Evolutionary conservation across 2,113 vertebrate species (phyloP).

Genomic region (Atherinomorus stipes): DNA sequence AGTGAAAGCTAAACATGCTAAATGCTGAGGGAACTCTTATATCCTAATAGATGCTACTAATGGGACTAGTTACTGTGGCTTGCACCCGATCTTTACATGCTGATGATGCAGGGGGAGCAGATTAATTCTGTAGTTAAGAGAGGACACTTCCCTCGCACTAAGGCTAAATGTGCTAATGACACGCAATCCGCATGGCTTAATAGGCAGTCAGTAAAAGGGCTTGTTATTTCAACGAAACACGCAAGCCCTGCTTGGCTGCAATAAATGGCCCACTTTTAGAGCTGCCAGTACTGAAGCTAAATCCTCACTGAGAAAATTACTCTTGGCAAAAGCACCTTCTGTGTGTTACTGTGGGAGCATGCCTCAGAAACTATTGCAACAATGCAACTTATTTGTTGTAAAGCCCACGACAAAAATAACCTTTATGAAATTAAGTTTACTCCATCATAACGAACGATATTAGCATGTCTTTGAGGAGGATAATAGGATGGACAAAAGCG

Average conservation of each 20-base stretch:
- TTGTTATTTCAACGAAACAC: slow-evolving; percentile 42
- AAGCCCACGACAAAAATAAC: slow-evolving; percentile 15
- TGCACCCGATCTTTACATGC: slow-evolving; percentile 33
- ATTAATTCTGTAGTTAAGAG: slow-evolving; percentile 66
- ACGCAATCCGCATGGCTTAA: slow-evolving; percentile 47
- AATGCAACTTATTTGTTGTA: background rate
- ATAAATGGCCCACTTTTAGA: slow-evolving; percentile 43
- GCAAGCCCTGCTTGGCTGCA: slow-evolving; percentile 24
- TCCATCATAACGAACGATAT: background rate
- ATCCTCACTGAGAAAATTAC: slow-evolving; percentile 5
- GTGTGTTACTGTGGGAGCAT: background rate
- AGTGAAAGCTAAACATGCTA: slow-evolving; percentile 72
- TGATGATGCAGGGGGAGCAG: slow-evolving; percentile 52
- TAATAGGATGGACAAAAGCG: background rate
- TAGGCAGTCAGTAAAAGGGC: slow-evolving; percentile 49
- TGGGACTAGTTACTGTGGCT: slow-evolving; percentile 67
- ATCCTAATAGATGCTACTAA: slow-evolving; percentile 65
- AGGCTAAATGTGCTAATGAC: slow-evolving; percentile 66
- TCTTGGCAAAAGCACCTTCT: background rate
- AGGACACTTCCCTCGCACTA: slow-evolving; percentile 43
- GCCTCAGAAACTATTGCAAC: background rate
- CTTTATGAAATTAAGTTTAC: slow-evolving; percentile 8
- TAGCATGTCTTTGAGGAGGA: slow-evolving; percentile 1
- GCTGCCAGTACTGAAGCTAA: slow-evolving; percentile 20
- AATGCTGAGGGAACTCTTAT: slow-evolving; percentile 47